A percentile compares a stretch with the other conserved stretches of the same genome.
Evolutionary conservation across 2,797 vertebrate species (phyloP).

Genomic region (Acipenser oxyrinchus): DNA sequence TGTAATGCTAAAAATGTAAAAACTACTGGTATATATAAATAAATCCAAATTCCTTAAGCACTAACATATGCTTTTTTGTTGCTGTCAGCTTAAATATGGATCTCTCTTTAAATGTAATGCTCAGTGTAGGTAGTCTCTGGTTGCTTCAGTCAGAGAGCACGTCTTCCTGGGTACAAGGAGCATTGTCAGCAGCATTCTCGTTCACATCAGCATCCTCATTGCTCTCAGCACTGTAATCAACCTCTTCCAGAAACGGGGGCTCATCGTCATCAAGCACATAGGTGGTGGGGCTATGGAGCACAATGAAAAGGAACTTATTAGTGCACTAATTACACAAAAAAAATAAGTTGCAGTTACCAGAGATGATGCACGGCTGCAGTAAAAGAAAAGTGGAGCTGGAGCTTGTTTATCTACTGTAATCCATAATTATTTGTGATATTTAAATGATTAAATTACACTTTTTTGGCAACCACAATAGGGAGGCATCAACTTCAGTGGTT

Average conservation of each 20-base stretch:
- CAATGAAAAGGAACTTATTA: constrained; percentile 14
- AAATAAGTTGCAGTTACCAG: too few species aligned
- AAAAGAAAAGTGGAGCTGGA: too few species aligned
- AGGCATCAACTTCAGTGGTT: too few species aligned
- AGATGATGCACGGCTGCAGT: too few species aligned
- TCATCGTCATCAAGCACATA: constrained; percentile 94
- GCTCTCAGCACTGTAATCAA: constrained; percentile 97
- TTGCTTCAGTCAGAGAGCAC: constrained; percentile 71
- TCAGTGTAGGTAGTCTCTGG: constrained; percentile 45
- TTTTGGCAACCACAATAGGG: too few species aligned
- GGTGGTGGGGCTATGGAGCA: constrained; percentile 67
- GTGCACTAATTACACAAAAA: background rate
- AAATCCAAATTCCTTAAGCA: constrained; percentile 21
- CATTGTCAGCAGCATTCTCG: constrained; percentile 61
- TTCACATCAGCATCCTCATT: constrained; percentile 73
- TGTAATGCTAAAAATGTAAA: constrained; percentile 18
- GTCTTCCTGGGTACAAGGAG: constrained; percentile 57
- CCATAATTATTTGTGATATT: too few species aligned
- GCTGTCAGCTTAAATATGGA: background rate
- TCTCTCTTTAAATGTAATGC: constrained; percentile 8
- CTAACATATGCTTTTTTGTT: constrained; percentile 25
- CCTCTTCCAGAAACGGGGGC: constrained; percentile 86
- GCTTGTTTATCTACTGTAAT: too few species aligned
- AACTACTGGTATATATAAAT: constrained; percentile 18
- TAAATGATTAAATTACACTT: too few species aligned